These are phyloP conservation scores for Rhagoletis zephyria DNA, from an alignment of 1,140 invertebrate species.

Conservation along the genomic window DNA sequence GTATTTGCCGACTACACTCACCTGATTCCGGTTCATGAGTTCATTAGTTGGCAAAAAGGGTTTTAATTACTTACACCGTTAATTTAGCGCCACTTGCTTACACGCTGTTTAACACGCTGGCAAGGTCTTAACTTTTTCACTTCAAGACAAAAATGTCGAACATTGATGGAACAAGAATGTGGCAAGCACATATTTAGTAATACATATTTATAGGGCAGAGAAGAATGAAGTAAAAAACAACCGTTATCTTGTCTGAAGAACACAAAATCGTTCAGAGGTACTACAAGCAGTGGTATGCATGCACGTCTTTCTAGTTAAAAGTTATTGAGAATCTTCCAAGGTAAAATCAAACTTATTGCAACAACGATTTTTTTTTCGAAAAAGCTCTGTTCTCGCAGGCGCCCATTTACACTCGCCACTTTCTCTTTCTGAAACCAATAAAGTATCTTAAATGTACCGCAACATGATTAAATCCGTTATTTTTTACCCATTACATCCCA, in stretches of 20 bases:
- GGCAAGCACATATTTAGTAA: too few species aligned
- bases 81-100: slow-evolving; percentile 73
- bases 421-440: background rate
- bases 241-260: too few species aligned
- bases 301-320: too few species aligned
- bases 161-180: too few species aligned
- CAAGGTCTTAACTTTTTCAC: slow-evolving; percentile 8
- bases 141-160: background rate
- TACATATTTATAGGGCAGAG: too few species aligned
- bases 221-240: too few species aligned
- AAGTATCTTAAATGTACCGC: slow-evolving; percentile 43
- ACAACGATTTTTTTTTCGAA: too few species aligned
- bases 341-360: too few species aligned
- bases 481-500: background rate
- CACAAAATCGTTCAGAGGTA: too few species aligned
- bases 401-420: background rate
- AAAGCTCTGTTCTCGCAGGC: too few species aligned
- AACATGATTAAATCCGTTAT: slow-evolving; percentile 19
- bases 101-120: slow-evolving; percentile 72
- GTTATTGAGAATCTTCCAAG: too few species aligned
- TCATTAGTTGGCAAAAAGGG: slow-evolving; percentile 71
- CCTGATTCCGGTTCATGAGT: slow-evolving; percentile 57
- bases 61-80: slow-evolving; percentile 73
- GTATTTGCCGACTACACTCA: slow-evolving; percentile 40
- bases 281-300: too few species aligned